phyloP scores from a whole-genome alignment of 2,888 invertebrate species.

The Tholera decimalis region DNA sequence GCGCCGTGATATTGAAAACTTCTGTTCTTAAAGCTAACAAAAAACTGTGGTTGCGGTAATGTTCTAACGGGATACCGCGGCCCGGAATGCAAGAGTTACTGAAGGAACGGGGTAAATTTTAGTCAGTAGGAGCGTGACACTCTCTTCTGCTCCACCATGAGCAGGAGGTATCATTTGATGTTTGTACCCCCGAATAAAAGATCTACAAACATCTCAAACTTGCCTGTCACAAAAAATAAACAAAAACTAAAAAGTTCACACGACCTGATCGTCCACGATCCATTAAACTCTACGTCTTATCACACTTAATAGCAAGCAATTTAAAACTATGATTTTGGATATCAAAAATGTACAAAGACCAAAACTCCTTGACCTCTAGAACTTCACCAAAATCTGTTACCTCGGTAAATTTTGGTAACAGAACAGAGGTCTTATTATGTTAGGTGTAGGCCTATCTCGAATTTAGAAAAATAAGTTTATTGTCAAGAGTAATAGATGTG shows the following conservation, averaged over 20 bases:
- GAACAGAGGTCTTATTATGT: slow-evolving; percentile 16
- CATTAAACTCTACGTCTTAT: slow-evolving; percentile 74
- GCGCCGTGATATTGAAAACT: no score
- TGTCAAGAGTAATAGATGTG: slow-evolving; percentile 75
- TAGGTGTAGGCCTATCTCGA: slow-evolving; percentile 64
- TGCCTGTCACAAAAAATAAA: slow-evolving; percentile 32
- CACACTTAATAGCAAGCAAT: slow-evolving; percentile 76
- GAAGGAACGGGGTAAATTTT: no score
- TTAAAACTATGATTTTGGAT: slow-evolving; percentile 72
- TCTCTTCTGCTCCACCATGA: no score
- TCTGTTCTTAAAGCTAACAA: no score
- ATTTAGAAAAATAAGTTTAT: slow-evolving; percentile 72
- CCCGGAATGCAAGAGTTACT: no score
- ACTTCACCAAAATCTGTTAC: neutral
- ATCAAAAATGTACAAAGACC: slow-evolving; percentile 58
- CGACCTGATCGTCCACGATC: slow-evolving; percentile 56
- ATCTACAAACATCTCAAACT: neutral
- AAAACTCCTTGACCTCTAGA: slow-evolving; percentile 31
- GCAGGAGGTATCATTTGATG: no score
- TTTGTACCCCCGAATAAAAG: no score
- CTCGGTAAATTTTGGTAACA: neutral
- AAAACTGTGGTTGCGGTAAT: no score
- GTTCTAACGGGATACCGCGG: no score
- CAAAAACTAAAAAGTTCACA: slow-evolving; percentile 65
- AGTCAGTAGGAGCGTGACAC: no score